A percentile compares a stretch with the other conserved stretches of the same genome.
Conservation (phyloP, 2,797 vertebrate species). For the Chanos chanos region DNA sequence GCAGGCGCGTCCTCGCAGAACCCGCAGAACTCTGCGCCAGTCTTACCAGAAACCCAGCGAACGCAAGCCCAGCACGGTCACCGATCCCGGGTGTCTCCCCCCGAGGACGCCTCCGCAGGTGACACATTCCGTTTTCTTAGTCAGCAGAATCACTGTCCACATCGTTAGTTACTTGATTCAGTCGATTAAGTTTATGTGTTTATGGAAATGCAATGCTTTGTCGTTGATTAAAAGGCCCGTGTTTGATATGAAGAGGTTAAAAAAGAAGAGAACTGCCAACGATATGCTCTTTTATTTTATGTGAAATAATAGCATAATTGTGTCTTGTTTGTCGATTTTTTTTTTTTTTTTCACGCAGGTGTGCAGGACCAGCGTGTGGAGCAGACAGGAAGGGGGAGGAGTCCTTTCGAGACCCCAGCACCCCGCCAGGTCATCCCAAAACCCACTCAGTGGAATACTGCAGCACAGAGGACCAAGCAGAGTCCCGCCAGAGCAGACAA, state of each 20-base stretch:
- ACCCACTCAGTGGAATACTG: slow-evolving; percentile 64
- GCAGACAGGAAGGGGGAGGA: slow-evolving; percentile 26
- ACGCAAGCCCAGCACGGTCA: too few relatives aligned
- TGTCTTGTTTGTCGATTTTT: neutral
- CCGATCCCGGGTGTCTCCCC: too few relatives aligned
- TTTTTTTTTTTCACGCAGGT: slow-evolving; percentile 1
- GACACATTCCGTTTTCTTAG: too few relatives aligned
- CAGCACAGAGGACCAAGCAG: slow-evolving; percentile 10
- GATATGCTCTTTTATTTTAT: too few relatives aligned
- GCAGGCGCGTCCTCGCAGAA: slow-evolving; percentile 7
- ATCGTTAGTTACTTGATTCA: too few relatives aligned
- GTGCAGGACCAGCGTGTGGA: slow-evolving; percentile 7
- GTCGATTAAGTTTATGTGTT: too few relatives aligned
- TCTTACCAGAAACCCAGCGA: neutral
- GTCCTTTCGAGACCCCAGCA: slow-evolving; percentile 70
- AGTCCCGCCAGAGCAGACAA: slow-evolving; percentile 5
- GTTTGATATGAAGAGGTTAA: too few relatives aligned
- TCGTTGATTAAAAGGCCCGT: too few relatives aligned
- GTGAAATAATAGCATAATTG: neutral
- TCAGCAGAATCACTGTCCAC: too few relatives aligned
- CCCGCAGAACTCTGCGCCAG: slow-evolving; percentile 3
- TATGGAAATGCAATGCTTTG: too few relatives aligned
- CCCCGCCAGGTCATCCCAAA: slow-evolving; percentile 74
- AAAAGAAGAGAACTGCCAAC: too few relatives aligned
- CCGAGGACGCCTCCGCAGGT: too few relatives aligned